Evolutionary conservation across 2,797 vertebrate species (phyloP).

Genomic region (Pachyuromys duprasi): DNA sequence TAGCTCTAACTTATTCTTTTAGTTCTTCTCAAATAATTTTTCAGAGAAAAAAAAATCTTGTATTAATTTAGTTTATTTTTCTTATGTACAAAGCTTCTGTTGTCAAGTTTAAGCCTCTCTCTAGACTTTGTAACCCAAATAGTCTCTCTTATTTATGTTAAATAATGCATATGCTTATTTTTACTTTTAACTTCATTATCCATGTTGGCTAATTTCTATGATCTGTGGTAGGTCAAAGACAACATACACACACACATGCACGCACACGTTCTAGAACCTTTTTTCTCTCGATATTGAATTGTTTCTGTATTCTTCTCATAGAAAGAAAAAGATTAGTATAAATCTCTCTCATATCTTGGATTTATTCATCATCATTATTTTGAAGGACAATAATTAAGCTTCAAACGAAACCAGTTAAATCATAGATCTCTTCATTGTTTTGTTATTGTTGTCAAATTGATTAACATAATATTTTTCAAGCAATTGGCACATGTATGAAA

Average conservation of each 20-base stretch:
- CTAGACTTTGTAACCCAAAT: not conserved
- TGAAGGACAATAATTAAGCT: not conserved
- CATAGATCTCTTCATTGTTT: too few relatives aligned
- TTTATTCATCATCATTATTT: not conserved
- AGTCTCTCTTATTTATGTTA: not conserved
- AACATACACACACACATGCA: not conserved
- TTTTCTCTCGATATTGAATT: not conserved
- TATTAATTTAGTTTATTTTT: not conserved
- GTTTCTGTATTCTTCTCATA: not conserved
- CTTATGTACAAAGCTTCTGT: not conserved
- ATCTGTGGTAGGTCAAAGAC: not conserved
- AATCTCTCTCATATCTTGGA: not conserved
- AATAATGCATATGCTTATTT: not conserved
- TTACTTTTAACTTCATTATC: not conserved
- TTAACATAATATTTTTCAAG: not conserved
- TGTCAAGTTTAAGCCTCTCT: not conserved
- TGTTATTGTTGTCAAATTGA: not conserved
- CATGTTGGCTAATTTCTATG: not conserved
- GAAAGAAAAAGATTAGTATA: not conserved
- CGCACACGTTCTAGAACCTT: not conserved
- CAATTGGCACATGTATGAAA: not conserved
- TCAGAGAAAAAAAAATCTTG: not conserved
- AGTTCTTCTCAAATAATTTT: not conserved
- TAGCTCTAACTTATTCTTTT: not conserved
- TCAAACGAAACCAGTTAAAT: not conserved